Conservation (phyloP, 2,113 vertebrate species). For the Poeciliopsis prolifica region DNA sequence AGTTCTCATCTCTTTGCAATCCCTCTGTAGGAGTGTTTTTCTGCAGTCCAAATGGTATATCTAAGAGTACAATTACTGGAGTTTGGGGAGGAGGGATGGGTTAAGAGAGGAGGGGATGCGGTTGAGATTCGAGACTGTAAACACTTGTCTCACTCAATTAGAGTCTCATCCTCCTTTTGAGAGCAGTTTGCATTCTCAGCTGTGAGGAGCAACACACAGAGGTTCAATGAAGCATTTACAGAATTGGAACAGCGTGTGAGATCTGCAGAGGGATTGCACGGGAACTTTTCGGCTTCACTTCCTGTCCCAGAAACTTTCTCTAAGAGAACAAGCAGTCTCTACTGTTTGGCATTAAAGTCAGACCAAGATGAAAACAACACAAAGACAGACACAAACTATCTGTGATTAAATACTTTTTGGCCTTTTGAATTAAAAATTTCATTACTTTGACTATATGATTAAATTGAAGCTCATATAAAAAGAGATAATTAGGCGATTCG, state of each 20-base stretch:
- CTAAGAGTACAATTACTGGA: conserved; percentile 35
- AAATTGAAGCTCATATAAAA: conserved; percentile 3
- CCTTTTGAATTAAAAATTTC: neutral
- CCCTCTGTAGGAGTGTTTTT: conserved; percentile 1
- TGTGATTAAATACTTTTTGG: neutral
- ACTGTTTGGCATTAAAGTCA: conserved; percentile 34
- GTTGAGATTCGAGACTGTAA: conserved; percentile 56
- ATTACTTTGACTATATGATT: conserved; percentile 7
- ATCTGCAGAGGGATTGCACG: conserved; percentile 64
- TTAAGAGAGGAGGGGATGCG: conserved; percentile 10
- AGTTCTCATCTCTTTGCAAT: conserved; percentile 9
- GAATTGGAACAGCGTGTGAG: conserved; percentile 67
- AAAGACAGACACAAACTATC: neutral
- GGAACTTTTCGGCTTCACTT: conserved; percentile 58
- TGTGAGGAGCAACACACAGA: conserved; percentile 65
- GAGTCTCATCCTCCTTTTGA: conserved; percentile 61
- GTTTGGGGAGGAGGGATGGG: conserved; percentile 7
- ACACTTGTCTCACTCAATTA: conserved; percentile 63
- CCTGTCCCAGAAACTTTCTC: conserved; percentile 68
- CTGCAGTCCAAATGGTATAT: conserved; percentile 30
- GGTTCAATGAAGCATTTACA: conserved; percentile 64
- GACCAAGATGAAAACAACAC: conserved; percentile 36
- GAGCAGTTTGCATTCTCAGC: conserved; percentile 75
- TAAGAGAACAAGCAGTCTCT: conserved; percentile 55
- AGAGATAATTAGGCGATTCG: conserved; percentile 12